A percentile compares a stretch with the other conserved stretches of the same genome.
These are phyloP conservation scores for Panurus biarmicus DNA, from an alignment of 2,113 vertebrate species.

Conservation along the genomic window DNA sequence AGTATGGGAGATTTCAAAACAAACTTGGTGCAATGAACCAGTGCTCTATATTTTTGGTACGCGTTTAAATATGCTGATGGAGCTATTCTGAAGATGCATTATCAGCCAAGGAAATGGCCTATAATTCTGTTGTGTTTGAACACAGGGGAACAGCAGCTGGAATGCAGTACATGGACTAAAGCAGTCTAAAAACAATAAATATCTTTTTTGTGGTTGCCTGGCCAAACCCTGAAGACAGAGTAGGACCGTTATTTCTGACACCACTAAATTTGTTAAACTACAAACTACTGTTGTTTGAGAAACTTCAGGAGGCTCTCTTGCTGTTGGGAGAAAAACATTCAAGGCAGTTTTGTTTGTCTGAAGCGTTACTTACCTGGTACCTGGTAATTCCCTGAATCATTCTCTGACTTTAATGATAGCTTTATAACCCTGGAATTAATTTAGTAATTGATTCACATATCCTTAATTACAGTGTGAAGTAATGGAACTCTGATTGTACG, in stretches of 20 bases:
- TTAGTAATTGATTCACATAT: constrained; percentile 1
- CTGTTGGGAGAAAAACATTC: not conserved
- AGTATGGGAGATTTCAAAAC: not conserved
- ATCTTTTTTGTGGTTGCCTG: not conserved
- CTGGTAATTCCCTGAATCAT: not conserved
- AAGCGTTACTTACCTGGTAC: not conserved
- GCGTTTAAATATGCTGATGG: not conserved
- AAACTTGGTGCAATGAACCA: not conserved
- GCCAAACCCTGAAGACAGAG: not conserved
- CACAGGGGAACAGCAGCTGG: not conserved
- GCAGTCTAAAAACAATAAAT: not conserved
- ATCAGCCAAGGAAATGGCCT: not conserved
- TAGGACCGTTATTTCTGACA: not conserved
- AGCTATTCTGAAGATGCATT: not conserved
- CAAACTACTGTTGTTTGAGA: too few relatives aligned
- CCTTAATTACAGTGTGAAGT: not conserved
- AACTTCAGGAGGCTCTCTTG: not conserved
- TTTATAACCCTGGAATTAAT: constrained; percentile 11
- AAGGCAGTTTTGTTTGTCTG: not conserved
- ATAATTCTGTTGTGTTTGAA: not conserved
- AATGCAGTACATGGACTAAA: not conserved
- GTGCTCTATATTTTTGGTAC: not conserved
- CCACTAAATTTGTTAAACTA: not conserved
- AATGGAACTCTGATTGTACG: not conserved
- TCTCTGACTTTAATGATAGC: not conserved